Evolutionary conservation across 2,797 vertebrate genomes (phyloP), one percentile per base, ranked within the genome.

Genomic region (Erethizon dorsatum): DNA sequence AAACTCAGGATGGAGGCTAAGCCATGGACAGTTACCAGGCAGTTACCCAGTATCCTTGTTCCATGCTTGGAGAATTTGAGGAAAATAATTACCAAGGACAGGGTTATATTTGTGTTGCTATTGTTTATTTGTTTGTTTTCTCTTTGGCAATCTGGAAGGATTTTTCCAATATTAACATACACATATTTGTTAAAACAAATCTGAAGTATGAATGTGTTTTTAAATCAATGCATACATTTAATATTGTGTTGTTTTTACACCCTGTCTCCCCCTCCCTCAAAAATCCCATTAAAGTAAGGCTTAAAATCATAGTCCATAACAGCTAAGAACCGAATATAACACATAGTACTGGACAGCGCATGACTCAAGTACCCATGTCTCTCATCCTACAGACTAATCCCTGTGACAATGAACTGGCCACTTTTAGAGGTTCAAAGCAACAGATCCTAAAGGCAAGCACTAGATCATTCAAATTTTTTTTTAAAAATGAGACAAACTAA

Each of bases 401-500:
- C 18, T 4, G 37, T 12, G 71, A 57, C 63, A 45, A 50, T 20
- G 47, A 83, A 73, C 31, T 24, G 61, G 45, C 52, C 18, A 45
- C 67, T 65, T 31, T 24, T 0, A n/a, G 57, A 85, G 77, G 75
- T 52, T 94, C 75, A 82, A 75, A 86, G 41, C 50, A 89, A 24
- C 83, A 75, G 89, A 65, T 57, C 77, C 47, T 77, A 54, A 86
- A 33, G 47, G 18, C 57, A 47, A 52, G 9, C 14, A 18, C 73
- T 14, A 50, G 57, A 59, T 37, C 54, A 15, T 33, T 95, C 41
- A 80, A 59, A 92, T 90, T 84, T 50, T 54, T 50, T 54, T 33
- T 37, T 84, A 97, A 96, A 65, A 67, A 69, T 26, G 90, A 95
- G 67, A 41, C 47, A 65, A 95, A 86, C 57, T 17, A 78, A 96